Base-by-base conservation (phyloP, 2,888 invertebrate genomes). In the Hemithea aestivaria region DNA sequence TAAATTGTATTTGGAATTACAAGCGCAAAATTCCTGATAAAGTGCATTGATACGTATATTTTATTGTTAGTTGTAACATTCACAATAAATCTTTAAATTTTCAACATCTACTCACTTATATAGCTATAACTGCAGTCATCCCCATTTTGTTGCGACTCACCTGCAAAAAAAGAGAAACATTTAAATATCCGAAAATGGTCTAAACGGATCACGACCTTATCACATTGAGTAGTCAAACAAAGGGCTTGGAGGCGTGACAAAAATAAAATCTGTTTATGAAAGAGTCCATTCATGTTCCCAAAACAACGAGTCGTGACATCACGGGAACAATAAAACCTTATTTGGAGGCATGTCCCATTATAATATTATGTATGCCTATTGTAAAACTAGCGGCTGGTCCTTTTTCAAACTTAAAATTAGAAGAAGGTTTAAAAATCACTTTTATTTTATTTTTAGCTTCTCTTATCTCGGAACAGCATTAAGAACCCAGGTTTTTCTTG, bases 121-220 rank as follows among this genome's bases (percentile, higher is more conserved):
- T 87, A 87, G 78, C 85, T 87, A 76, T 87, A 87, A 70, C 85
- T 79, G 85, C 87, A 85, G 62, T 85, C 85, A 68, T 87, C 85
- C 60, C 85, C 83, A 78, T 85, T 63, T 55, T 83, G 83, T 71
- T 81, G 84, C 66, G 84, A 82, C 87, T 87, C 87, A 87, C 87
- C 87, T 87, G 80, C 4, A 62, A 71, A 64, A 49, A 40, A 40
- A 24, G 2, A 33, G 7, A 33, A 4, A 23, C 3, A 23, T 20
- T 32, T 25, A 5, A 20, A 9, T 20, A 8, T 27, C 16, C 12
- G 6, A 30, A 22, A 22, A 8, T 8, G 10, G n/a, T 2, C 10
- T 7, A 7, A 12, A 10, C 8, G 39, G 30, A 42, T 35, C 16
- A 11, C 24, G 40, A 47, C 51, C 48, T 35, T 49, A 52, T 42